Percentiles rank a stretch among this genome's conserved stretches.
phyloP scores from a whole-genome alignment of 2,797 vertebrate genomes.

The Phoxinus dragarum region DNA sequence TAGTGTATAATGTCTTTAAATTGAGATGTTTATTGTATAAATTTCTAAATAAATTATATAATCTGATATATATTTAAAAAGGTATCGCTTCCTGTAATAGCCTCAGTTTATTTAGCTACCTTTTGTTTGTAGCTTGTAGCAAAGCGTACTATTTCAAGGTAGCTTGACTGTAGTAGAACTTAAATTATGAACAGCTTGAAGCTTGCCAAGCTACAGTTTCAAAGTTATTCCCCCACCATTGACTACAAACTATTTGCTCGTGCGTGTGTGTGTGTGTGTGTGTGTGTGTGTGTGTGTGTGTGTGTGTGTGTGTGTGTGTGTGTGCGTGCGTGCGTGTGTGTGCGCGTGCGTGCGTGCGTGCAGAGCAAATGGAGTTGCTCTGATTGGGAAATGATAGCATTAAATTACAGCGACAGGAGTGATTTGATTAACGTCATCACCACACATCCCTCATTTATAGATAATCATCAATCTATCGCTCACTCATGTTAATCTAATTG shows the following conservation, averaged over 20 bases:
- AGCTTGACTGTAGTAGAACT: not conserved
- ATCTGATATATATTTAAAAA: not conserved
- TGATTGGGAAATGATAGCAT: slow-evolving; percentile 40
- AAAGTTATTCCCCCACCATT: slow-evolving; percentile 6
- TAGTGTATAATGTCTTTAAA: not conserved
- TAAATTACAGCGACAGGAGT: slow-evolving; percentile 51
- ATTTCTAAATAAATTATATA: not conserved
- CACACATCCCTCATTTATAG: slow-evolving; percentile 79
- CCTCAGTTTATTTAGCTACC: not conserved
- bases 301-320: slow-evolving; percentile 8
- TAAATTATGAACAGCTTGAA: slow-evolving; percentile 8
- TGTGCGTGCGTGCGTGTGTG: slow-evolving; percentile 7
- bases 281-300: slow-evolving; percentile 24
- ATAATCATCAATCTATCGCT: slow-evolving; percentile 80
- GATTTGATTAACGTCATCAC: slow-evolving; percentile 74
- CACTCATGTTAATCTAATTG: slow-evolving; percentile 79
- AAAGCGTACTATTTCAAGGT: not conserved
- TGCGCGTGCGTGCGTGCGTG: too few relatives aligned
- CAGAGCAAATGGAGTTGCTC: slow-evolving; percentile 28
- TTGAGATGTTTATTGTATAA: not conserved
- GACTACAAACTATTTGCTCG: not conserved
- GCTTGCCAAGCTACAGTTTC: not conserved
- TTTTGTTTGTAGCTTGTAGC: slow-evolving; percentile 1
- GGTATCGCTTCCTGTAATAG: not conserved
- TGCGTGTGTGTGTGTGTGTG: slow-evolving; percentile 40